Evolutionary conservation across 2,888 invertebrate genomes (phyloP), one percentile per base, ranked within the genome.

Genomic region (Drosophila lutescens): DNA sequence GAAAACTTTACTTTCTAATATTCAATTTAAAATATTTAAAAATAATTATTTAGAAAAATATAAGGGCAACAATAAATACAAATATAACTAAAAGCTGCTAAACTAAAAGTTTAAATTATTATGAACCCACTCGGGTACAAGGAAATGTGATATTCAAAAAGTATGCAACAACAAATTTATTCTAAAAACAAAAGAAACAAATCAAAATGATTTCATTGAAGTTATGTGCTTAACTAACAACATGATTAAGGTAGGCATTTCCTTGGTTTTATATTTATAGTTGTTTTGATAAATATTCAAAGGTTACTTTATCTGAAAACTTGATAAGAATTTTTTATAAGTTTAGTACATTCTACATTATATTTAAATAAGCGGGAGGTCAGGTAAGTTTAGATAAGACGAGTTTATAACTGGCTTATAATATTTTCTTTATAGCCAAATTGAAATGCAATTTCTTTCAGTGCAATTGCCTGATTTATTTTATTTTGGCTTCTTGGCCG

Each of bases 391-490:
- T 2, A 2, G 10, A 30, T 20, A 43, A 20, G 12, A 6, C 6
- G 5, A 34, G 12, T 4, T 34, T 4, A 34, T 4, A 34, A 30
- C 30, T 30, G 30, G 30, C 5, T 26, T 26, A 8, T 8, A 30
- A 8, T 8, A 41, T 17, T 41, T 10, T 10, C 17, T 4, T 17
- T 8, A 9, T 9, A 17, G 9, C 15, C 15, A 15, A 41, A 17
- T 9, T 36, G 1, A 9, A 15, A 9, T 8, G 2, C 4, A 7
- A 23, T 60, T 62, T 62, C 49, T 49, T 15, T 10, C 38, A 10
- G 40, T 62, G 47, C 47, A 34, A 20, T 26, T 49, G 47, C 12
- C 47, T 62, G 62, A 62, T 62, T 49, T 62, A 62, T 58, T 58
- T 61, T 47, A 5, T 53, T 20, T 34, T 40, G 46, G 57, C 47